phyloP scores from a whole-genome alignment of 1,140 invertebrate genomes.

The Diachasma alloeum region DNA sequence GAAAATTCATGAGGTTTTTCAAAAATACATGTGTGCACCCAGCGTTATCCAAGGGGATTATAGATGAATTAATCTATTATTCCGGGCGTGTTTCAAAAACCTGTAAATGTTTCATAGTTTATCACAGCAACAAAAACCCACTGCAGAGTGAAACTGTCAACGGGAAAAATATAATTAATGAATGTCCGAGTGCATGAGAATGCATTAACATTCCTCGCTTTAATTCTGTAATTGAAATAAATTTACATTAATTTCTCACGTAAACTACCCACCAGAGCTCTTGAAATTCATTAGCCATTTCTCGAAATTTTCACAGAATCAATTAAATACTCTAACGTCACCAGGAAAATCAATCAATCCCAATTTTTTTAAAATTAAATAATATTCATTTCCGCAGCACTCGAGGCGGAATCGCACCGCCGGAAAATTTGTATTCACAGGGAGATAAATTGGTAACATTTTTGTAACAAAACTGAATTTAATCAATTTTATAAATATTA shows the following conservation, averaged over 20 bases:
- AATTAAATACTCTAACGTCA: too few species aligned
- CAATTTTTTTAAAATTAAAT: too few species aligned
- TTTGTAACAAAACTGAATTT: too few species aligned
- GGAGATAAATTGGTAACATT: too few species aligned
- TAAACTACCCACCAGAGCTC: too few species aligned
- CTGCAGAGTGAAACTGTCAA: background rate
- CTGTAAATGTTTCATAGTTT: background rate
- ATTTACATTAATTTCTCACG: background rate
- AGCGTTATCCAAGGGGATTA: background rate
- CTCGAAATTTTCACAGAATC: too few species aligned
- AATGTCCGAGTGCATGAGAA: background rate
- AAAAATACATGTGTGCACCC: background rate
- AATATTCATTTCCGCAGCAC: too few species aligned
- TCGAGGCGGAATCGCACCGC: too few species aligned
- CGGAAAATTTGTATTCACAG: too few species aligned
- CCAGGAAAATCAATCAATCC: too few species aligned
- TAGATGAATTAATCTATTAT: conserved; percentile 3
- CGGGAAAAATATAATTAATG: background rate
- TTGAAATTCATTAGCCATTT: background rate
- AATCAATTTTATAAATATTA: too few species aligned
- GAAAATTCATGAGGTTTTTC: background rate
- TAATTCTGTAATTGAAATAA: background rate
- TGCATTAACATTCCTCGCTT: background rate
- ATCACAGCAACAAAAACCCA: background rate
- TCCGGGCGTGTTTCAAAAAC: background rate